Conservation (phyloP, 2,797 vertebrate species). For the Helarctos malayanus region DNA sequence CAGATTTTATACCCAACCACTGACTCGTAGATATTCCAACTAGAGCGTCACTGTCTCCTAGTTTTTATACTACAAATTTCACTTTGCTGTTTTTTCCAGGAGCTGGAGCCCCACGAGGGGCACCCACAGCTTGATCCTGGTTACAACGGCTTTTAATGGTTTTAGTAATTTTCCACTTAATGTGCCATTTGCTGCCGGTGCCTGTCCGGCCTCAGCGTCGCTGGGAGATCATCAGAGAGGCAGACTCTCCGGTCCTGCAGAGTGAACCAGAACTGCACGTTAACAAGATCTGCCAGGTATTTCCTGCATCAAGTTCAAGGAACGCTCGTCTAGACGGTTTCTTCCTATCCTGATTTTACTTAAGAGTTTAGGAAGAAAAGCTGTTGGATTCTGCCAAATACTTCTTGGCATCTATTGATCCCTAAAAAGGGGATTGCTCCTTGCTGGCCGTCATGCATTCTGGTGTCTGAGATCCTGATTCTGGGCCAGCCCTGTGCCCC, state of each 20-base stretch:
- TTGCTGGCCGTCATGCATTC: neutral
- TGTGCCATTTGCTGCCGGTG: neutral
- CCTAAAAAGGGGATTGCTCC: neutral
- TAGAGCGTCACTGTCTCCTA: neutral
- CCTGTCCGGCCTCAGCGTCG: fast-evolving
- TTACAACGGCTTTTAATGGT: neutral
- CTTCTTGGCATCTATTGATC: neutral
- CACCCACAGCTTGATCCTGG: neutral
- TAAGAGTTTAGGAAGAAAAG: neutral
- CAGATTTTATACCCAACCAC: neutral
- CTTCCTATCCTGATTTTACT: neutral
- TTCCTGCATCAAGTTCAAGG: fast-evolving
- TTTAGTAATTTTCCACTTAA: neutral
- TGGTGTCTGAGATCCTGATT: neutral
- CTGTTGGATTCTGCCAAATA: neutral
- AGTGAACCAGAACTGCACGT: neutral
- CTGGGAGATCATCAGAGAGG: neutral
- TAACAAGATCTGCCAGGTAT: neutral
- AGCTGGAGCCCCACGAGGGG: neutral
- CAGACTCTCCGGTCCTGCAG: neutral
- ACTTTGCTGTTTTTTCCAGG: neutral
- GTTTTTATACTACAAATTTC: neutral
- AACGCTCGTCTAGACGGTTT: neutral
- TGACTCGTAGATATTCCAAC: neutral
- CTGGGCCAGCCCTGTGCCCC: neutral